Conservation (phyloP, 2,113 vertebrate species). For the Phyllostomus hastatus region DNA sequence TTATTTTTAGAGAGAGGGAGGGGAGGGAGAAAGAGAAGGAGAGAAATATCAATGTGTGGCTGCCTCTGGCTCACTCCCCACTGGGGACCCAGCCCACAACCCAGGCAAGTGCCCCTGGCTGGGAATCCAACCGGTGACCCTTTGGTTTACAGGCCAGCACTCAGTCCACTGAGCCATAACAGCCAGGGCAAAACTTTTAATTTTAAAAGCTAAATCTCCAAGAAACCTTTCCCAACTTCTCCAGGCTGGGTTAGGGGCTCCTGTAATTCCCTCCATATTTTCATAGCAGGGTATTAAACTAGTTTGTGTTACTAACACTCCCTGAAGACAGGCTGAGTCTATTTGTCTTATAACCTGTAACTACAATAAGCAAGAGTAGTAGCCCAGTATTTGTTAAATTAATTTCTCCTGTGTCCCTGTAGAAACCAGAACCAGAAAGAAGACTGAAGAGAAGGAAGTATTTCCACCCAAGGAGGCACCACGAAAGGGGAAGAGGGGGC, state of each 20-base stretch:
- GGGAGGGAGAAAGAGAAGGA: too few species aligned
- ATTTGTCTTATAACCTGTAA: not conserved
- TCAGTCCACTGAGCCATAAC: too few species aligned
- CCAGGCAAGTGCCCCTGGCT: too few species aligned
- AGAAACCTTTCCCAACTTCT: not conserved
- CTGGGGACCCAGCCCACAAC: too few species aligned
- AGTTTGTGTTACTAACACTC: not conserved
- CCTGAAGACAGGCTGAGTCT: not conserved
- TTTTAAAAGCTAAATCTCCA: not conserved
- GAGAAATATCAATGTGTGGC: too few species aligned
- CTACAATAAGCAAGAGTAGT: not conserved
- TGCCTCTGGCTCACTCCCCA: too few species aligned
- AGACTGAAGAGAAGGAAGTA: constrained; percentile 51
- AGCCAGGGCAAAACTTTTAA: not conserved
- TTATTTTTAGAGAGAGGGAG: too few species aligned
- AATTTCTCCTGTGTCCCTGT: not conserved
- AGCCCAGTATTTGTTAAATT: not conserved
- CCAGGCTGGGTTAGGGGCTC: not conserved
- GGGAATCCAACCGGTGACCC: too few species aligned
- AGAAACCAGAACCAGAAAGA: constrained; percentile 63
- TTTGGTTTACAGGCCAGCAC: too few species aligned
- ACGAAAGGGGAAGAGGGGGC: constrained; percentile 64
- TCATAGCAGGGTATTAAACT: not conserved
- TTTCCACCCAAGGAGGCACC: constrained; percentile 61
- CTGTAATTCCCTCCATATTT: not conserved